phyloP scores from a whole-genome alignment of 1,140 invertebrate genomes.

The Drosophila carrolli region DNA sequence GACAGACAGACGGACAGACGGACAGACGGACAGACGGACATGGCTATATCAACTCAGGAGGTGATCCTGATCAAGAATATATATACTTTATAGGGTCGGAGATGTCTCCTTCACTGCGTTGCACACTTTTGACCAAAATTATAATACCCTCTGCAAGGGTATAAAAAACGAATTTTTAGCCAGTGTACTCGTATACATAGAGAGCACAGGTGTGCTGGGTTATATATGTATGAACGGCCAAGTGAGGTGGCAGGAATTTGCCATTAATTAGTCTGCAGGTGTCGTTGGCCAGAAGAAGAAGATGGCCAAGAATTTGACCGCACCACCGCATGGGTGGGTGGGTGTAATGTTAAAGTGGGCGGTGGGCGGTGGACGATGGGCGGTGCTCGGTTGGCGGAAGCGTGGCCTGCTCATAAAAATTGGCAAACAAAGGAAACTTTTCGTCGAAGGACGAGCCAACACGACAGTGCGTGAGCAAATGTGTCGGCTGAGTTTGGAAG shows the following conservation, averaged over 20 bases:
- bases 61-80: too few species aligned
- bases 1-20: too few species aligned
- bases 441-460: slow-evolving; percentile 56
- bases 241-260: slow-evolving; percentile 53
- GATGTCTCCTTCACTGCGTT: too few species aligned
- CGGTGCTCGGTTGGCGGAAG: slow-evolving; percentile 17
- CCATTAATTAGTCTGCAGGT: slow-evolving; percentile 77
- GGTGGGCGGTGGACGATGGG: not conserved
- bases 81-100: too few species aligned
- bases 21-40: too few species aligned
- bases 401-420: slow-evolving; percentile 69
- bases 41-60: too few species aligned
- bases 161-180: not conserved
- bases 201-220: slow-evolving; percentile 10
- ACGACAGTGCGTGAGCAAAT: slow-evolving; percentile 65
- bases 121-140: too few species aligned
- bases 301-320: slow-evolving; percentile 43
- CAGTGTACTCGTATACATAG: not conserved
- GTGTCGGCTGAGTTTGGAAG: slow-evolving; percentile 8
- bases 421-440: slow-evolving; percentile 77
- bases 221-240: slow-evolving; percentile 9
- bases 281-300: slow-evolving; percentile 36
- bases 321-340: slow-evolving; percentile 5
- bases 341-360: not conserved
- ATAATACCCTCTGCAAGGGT: too few species aligned